These are phyloP conservation scores for Lochmaea capreae DNA, from an alignment of 2,888 invertebrate genomes.

Conservation along the genomic window DNA sequence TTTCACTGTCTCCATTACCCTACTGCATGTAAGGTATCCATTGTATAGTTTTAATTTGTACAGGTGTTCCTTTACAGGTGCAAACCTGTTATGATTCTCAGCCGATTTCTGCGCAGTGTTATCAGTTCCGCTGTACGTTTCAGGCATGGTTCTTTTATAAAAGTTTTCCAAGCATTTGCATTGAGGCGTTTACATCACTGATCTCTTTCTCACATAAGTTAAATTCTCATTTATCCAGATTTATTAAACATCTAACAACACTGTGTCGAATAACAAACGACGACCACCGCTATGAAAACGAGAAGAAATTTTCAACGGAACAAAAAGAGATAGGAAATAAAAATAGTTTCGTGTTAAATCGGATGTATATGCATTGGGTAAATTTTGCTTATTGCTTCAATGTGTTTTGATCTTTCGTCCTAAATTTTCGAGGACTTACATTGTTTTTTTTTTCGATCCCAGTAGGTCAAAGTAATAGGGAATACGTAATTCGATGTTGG, in stretches of 20 bases:
- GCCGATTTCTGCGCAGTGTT: too few species aligned
- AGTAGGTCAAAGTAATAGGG: conserved; percentile 25
- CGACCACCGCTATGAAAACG: neutral
- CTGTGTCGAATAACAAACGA: neutral
- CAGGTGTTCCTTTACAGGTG: too few species aligned
- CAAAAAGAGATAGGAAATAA: conserved; percentile 52
- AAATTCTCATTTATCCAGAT: neutral
- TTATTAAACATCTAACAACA: conserved; percentile 1
- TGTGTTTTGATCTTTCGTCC: conserved; percentile 49
- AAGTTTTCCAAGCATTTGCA: too few species aligned
- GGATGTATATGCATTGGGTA: conserved; percentile 51
- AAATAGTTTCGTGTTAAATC: conserved; percentile 47
- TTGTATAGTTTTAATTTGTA: too few species aligned
- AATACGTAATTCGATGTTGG: conserved; percentile 3
- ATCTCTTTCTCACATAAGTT: too few species aligned
- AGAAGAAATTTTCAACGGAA: conserved; percentile 32
- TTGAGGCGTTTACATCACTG: too few species aligned
- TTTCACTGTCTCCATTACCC: too few species aligned
- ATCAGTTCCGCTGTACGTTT: too few species aligned
- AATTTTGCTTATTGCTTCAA: conserved; percentile 55
- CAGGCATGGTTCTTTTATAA: too few species aligned
- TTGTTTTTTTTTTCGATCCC: conserved; percentile 31
- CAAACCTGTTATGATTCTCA: too few species aligned
- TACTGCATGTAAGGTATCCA: too few species aligned
- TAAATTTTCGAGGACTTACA: conserved; percentile 46